Evolutionary conservation across 2,888 invertebrate species (phyloP).

Genomic region (Resseliella maxima): DNA sequence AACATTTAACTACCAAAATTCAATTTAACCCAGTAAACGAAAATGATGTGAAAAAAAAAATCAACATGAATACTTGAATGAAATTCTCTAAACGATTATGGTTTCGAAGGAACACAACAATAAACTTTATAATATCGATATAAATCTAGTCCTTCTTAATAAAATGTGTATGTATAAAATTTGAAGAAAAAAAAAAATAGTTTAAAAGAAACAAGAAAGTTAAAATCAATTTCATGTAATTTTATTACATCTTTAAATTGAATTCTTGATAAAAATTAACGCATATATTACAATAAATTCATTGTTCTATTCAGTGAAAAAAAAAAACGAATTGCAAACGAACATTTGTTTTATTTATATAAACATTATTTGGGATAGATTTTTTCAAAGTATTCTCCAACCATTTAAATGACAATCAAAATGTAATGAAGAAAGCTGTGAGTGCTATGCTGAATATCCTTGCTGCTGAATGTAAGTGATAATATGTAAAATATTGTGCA

Average conservation of each 20-base stretch:
- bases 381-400: neutral
- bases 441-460: too few species aligned
- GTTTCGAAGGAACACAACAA: constrained; percentile 1
- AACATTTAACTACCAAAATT: too few species aligned
- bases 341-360: neutral
- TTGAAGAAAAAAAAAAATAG: neutral
- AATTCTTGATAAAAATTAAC: neutral
- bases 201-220: neutral
- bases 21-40: neutral
- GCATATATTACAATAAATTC: neutral
- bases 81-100: neutral
- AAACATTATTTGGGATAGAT: neutral
- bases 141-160: constrained; percentile 22
- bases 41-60: neutral
- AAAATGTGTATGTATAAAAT: neutral
- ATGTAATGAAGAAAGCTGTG: too few species aligned
- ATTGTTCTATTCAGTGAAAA: constrained; percentile 21
- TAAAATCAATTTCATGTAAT: neutral
- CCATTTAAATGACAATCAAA: neutral
- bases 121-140: neutral
- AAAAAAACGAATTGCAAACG: neutral
- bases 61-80: neutral
- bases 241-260: constrained; percentile 13
- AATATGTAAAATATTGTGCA: too few species aligned
- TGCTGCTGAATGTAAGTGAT: too few species aligned